Base-by-base conservation (phyloP, 2,888 invertebrate genomes). In the Agrochola lota region DNA sequence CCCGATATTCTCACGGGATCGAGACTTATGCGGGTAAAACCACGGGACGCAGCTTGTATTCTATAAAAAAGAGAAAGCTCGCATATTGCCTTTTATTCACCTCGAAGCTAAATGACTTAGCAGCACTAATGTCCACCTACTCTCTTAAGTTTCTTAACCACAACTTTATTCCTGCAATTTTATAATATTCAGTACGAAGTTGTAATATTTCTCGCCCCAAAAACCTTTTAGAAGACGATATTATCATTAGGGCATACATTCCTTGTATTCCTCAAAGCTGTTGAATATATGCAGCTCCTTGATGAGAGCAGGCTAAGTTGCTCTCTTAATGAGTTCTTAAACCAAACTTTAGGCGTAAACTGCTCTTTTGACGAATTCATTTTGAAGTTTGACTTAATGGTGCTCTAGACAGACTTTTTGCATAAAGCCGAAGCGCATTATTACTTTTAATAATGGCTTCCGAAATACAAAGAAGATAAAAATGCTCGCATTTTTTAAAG, bases 321-420 rank as follows among this genome's bases (percentile, higher is more conserved):
- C 77, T 83, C 76, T 82, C 87, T 67, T 89, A 90, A 88, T 88
- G 87, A 88, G 85, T 88, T 89, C 86, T 81, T 81, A 67, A 86
- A 86, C 74, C 71, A 75, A 81, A 87, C 77, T 88, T 90, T 77
- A 74, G 73, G 63, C 71, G 62, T 77, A 88, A 90, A 90, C 82
- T 87, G 87, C 82, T 91, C 87, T 90, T 91, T 87, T 87, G 88
- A 91, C 84, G 88, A 90, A 90, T 90, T 90, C 88, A 91, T 91
- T 89, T 89, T 78, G 85, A 90, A 90, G 85, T 90, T 88, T 68
- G 77, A 84, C 85, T 81, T 76, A 87, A 86, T 88, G 85, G 79
- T 77, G 80, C 88, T 88, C 85, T 75, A 84, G 87, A 81, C 75
- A 84, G 88, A 85, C 77, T 86, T 88, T 88, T 87, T 84, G 77